Conservation (phyloP, 2,888 invertebrate species). For the Drosophila nr. medialis region DNA sequence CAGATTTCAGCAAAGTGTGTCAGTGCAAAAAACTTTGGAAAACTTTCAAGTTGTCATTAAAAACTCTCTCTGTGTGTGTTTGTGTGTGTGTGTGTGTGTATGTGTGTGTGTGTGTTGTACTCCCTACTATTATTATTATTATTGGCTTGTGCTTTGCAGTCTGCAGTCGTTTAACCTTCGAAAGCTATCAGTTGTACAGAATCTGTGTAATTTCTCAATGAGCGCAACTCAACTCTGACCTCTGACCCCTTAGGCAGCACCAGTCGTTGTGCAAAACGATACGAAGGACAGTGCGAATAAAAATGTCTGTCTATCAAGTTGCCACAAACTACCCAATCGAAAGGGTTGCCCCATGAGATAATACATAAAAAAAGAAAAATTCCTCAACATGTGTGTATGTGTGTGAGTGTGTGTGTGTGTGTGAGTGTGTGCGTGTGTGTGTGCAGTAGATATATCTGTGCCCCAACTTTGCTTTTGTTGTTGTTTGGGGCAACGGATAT, state of each 20-base stretch:
- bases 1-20: conserved; percentile 3
- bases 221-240: conserved; percentile 10
- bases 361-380: conserved; percentile 35
- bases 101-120: not conserved
- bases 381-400: conserved; percentile 1
- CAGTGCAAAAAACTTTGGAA: conserved; percentile 2
- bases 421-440: not conserved
- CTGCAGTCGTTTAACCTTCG: not conserved
- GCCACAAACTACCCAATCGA: conserved; percentile 1
- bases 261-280: conserved; percentile 20
- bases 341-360: conserved; percentile 43
- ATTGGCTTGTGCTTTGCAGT: not conserved
- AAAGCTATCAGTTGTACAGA: conserved; percentile 3
- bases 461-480: conserved; percentile 25
- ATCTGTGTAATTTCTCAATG: conserved; percentile 1
- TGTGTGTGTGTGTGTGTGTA: not conserved
- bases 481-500: conserved; percentile 56
- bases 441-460: not conserved
- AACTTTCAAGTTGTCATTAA: not conserved
- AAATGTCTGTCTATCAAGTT: conserved; percentile 48
- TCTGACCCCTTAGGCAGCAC: conserved; percentile 11
- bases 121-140: not conserved
- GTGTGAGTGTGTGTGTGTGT: not conserved
- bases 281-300: conserved; percentile 37
- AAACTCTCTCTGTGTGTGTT: not conserved